Percentiles rank a stretch among this genome's conserved stretches.
phyloP scores from a whole-genome alignment of 2,113 vertebrate species.

The Lycocorax pyrrhopterus region DNA sequence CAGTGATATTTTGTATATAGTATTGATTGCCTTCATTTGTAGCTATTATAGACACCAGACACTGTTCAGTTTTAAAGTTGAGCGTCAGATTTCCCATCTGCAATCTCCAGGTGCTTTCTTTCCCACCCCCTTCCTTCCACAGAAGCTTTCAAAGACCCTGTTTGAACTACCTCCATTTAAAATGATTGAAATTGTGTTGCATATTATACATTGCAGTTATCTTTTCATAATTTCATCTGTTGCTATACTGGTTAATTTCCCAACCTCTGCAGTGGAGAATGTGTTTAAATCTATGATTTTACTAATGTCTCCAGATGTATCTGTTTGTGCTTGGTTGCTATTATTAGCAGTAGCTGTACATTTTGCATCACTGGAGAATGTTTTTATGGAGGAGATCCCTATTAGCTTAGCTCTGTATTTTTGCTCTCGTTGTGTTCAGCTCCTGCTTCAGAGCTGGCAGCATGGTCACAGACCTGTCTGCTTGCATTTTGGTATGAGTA shows the following conservation, averaged over 20 bases:
- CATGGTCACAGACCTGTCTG: neutral
- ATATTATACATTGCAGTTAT: neutral
- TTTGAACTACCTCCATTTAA: neutral
- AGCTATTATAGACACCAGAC: constrained; percentile 73
- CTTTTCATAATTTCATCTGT: neutral
- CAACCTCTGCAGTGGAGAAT: neutral
- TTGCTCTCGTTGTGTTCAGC: neutral
- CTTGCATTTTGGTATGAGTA: neutral
- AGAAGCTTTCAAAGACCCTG: constrained; percentile 13
- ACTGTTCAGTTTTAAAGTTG: constrained; percentile 64
- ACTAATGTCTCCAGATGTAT: neutral
- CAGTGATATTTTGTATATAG: constrained; percentile 64
- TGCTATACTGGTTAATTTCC: neutral
- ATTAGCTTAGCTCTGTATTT: neutral
- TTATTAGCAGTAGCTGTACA: neutral
- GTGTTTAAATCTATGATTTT: neutral
- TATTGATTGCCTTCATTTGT: constrained; percentile 81
- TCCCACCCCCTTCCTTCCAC: neutral
- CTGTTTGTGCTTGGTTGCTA: neutral
- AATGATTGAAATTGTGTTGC: neutral
- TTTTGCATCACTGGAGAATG: neutral
- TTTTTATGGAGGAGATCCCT: neutral
- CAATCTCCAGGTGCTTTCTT: constrained; percentile 47
- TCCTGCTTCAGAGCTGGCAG: neutral
- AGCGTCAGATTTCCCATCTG: constrained; percentile 70